Evolutionary conservation across 2,888 invertebrate species (phyloP).

Genomic region (Philaethria dido): DNA sequence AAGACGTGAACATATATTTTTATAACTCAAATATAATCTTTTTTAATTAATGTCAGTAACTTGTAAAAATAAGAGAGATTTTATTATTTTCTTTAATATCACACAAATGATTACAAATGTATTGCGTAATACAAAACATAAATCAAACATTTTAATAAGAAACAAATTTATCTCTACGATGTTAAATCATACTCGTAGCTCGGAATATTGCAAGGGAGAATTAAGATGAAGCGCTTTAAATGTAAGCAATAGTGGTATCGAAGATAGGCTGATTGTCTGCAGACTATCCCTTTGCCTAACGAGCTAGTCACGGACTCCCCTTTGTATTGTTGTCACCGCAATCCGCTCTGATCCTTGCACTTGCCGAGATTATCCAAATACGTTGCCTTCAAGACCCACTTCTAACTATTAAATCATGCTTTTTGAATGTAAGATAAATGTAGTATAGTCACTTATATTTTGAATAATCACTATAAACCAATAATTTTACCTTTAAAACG

Average conservation of each 20-base stretch:
- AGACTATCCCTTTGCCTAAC: slow-evolving; percentile 55
- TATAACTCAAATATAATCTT: not conserved
- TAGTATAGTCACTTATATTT: not conserved
- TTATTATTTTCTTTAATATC: not conserved
- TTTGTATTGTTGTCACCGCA: slow-evolving; percentile 54
- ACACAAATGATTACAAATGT: slow-evolving; percentile 4
- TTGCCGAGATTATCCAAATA: slow-evolving; percentile 50
- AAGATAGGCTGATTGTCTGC: slow-evolving; percentile 49
- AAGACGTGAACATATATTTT: no score
- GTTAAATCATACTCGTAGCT: slow-evolving; percentile 32
- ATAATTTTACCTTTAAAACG: not conserved
- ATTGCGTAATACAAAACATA: slow-evolving; percentile 23
- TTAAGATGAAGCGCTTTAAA: slow-evolving; percentile 41
- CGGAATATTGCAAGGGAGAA: slow-evolving; percentile 37
- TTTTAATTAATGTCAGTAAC: no score
- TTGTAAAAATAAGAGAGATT: not conserved
- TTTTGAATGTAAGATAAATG: slow-evolving; percentile 11
- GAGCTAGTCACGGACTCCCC: slow-evolving; percentile 54
- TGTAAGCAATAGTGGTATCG: slow-evolving; percentile 45
- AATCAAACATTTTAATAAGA: slow-evolving; percentile 38
- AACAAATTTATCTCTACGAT: slow-evolving; percentile 36
- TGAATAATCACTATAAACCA: not conserved
- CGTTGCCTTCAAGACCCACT: slow-evolving; percentile 43
- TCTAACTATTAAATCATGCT: slow-evolving; percentile 37
- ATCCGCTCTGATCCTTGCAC: slow-evolving; percentile 49